Percentiles rank a stretch among this genome's conserved stretches.
Conservation (phyloP, 2,888 invertebrate genomes). For the Caenorhabditis doughertyi region DNA sequence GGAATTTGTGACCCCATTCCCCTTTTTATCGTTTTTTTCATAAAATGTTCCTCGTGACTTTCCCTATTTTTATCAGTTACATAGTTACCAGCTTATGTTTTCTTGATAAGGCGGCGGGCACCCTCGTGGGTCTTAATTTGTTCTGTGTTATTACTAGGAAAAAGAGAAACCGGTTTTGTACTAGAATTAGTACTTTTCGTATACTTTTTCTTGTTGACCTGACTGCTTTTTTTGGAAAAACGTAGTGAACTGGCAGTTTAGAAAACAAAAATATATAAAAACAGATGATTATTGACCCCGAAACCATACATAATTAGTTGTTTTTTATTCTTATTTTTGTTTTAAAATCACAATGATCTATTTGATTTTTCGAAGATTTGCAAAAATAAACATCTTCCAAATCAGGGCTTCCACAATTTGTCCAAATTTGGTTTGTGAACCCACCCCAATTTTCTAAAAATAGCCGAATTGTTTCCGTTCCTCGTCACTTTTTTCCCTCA, state of each 20-base stretch:
- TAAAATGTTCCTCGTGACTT: background rate
- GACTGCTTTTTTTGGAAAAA: background rate
- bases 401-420: no score
- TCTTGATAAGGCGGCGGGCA: background rate
- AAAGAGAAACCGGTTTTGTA: background rate
- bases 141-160: background rate
- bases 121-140: background rate
- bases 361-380: no score
- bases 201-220: background rate
- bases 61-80: background rate
- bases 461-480: slow-evolving; percentile 6
- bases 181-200: background rate
- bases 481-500: background rate
- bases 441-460: background rate
- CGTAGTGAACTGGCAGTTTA: no score
- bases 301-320: no score
- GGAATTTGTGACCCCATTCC: no score
- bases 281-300: no score
- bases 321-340: no score
- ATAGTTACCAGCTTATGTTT: background rate
- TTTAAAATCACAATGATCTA: no score
- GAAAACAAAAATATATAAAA: no score
- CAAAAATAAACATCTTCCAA: no score
- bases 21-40: no score
- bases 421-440: no score